Evolutionary conservation across 1,140 invertebrate genomes (phyloP), one percentile per base, ranked within the genome.

Genomic region (Rhopalosiphum maidis): DNA sequence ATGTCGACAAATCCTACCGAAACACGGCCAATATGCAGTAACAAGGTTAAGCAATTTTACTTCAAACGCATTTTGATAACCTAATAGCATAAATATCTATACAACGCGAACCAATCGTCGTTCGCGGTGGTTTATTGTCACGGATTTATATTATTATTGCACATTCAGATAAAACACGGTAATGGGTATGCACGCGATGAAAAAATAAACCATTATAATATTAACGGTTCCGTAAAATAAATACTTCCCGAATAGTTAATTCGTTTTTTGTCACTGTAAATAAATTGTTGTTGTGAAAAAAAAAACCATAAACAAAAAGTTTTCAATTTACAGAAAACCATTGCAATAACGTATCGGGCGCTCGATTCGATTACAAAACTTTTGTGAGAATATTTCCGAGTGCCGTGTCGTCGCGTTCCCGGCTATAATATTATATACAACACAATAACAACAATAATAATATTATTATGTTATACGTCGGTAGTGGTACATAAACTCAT

Each of bases 241-340:
- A 77, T 77, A 77, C 60, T 77, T n/a, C 15, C 30, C 3, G 15
- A 77, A 77, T n/a, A 11, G 30, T 77, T 77, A 77, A 77, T 77
- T 77, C 60, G 60, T n/a, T 77, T 77, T 68, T 77, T 77, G 30
- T 77, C n/a, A 77, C 60, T 77, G 60, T 77, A 77, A 77, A 77
- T 77, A 77, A 77, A 77, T 77, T 77, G 15, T 77, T n/a, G 15
- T 0, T 5, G n/a, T n/a, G 30, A n/a, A 30, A 77, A 18, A 60
- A 68, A n/a, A 77, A 77, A 77, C 60, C 30, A 77, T 77, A 77
- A n/a, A 77, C 60, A 77, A n/a, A 68, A 77, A 77, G 60, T 77
- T 77, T 77, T 77, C 60, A 77, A 77, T 77, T 77, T 77, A 77
- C 60, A 77, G 60, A n/a, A n/a, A 77, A 77, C 60, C 60, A 77